Evolutionary conservation across 2,113 vertebrate species (phyloP).

Genomic region (Hystrix cristata): DNA sequence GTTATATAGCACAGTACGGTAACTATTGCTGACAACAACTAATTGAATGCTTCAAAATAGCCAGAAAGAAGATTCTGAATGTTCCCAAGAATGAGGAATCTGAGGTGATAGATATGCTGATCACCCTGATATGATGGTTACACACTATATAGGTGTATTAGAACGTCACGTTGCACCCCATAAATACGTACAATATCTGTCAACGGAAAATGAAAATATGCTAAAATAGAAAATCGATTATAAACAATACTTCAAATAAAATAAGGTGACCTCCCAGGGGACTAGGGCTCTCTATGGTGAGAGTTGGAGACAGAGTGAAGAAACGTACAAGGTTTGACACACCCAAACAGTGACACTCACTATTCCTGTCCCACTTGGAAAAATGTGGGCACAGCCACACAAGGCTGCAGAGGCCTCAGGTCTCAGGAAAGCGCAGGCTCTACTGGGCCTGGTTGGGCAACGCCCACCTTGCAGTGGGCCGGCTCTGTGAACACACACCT

Average conservation of each 20-base stretch:
- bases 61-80: not conserved
- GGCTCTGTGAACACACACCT: not conserved
- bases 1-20: not conserved
- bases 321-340: rapidly evolving
- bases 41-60: not conserved
- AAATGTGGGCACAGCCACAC: not conserved
- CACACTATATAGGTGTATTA: no score
- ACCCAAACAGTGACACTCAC: not conserved
- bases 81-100: not conserved
- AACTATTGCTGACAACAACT: not conserved
- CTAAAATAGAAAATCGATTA: not conserved
- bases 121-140: not conserved
- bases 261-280: not conserved
- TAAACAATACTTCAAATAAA: not conserved
- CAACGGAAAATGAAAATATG: not conserved
- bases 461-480: not conserved
- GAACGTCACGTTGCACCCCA: no score
- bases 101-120: not conserved
- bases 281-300: not conserved
- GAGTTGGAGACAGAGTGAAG: not conserved
- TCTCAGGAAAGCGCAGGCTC: not conserved
- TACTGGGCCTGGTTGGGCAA: slow-evolving; percentile 34
- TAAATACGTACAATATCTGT: not conserved
- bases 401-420: not conserved
- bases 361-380: not conserved